Evolutionary conservation across 2,113 vertebrate species (phyloP).

Genomic region (Toxotes jaculatrix): DNA sequence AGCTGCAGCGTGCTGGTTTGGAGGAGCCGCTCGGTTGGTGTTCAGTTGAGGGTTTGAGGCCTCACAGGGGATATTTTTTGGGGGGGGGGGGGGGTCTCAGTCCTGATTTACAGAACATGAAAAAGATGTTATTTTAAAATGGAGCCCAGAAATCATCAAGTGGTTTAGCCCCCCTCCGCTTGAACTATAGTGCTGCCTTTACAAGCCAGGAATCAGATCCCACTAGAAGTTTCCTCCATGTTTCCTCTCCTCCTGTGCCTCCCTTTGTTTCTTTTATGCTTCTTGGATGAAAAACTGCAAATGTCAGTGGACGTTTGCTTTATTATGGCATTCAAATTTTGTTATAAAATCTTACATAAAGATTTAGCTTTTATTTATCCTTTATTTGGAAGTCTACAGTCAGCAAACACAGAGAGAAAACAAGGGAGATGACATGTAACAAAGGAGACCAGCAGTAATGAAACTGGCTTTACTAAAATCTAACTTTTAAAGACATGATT

Average conservation of each 20-base stretch:
- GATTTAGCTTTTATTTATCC: background rate
- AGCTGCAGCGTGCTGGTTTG: slow-evolving; percentile 38
- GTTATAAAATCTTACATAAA: too few relatives aligned
- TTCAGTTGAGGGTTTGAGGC: slow-evolving; percentile 45
- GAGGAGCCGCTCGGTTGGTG: slow-evolving; percentile 44
- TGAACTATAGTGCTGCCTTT: slow-evolving; percentile 26
- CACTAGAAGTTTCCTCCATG: background rate
- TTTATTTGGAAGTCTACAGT: background rate
- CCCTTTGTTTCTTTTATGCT: background rate
- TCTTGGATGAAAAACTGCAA: background rate
- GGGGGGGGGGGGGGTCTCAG: background rate
- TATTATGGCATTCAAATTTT: too few relatives aligned
- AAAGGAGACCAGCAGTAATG: background rate
- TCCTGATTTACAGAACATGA: slow-evolving; percentile 48
- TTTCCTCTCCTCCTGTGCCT: background rate
- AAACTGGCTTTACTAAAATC: background rate
- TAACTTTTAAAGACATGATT: background rate
- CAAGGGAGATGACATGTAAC: background rate
- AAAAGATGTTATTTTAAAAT: slow-evolving; percentile 41
- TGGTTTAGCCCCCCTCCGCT: slow-evolving; percentile 28
- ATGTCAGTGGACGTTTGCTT: too few relatives aligned
- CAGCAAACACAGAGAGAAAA: background rate
- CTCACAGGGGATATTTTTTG: slow-evolving; percentile 18
- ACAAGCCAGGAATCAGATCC: background rate
- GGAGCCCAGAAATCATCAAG: slow-evolving; percentile 33